phyloP scores from a whole-genome alignment of 37 sponge, comb jelly and placozoan species.

The Agelas oroides region DNA sequence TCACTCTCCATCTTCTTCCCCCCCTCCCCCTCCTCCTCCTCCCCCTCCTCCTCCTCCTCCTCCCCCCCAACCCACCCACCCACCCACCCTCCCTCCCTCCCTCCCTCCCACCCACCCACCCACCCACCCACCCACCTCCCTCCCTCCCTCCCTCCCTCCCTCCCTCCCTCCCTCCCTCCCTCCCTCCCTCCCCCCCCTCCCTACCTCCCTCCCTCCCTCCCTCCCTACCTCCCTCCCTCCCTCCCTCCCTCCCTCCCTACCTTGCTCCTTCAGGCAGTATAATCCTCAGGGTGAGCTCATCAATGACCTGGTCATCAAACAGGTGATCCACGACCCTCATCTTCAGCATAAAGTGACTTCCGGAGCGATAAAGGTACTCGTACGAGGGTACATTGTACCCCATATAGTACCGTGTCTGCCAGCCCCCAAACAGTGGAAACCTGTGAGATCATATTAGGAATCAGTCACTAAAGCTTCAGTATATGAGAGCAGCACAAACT shows the following conservation, averaged over 20 bases:
- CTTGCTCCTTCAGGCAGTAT: constrained; percentile 93
- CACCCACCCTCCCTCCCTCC: too few species aligned
- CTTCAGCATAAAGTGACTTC: constrained; percentile 76
- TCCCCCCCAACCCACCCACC: too few species aligned
- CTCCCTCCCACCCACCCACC: too few species aligned
- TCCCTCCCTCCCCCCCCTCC: background rate
- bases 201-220: background rate
- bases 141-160: too few species aligned
- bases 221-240: background rate
- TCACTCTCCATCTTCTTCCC: too few species aligned
- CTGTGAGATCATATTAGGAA: constrained; percentile 19
- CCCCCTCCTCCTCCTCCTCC: too few species aligned
- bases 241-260: constrained; percentile 47
- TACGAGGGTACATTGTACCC: constrained; percentile 96
- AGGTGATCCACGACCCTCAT: constrained; percentile 93
- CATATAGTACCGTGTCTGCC: constrained; percentile 94
- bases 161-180: too few species aligned
- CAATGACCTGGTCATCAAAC: constrained; percentile 87
- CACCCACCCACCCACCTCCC: too few species aligned
- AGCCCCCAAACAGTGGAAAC: constrained; percentile 98
- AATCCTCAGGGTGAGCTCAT: constrained; percentile 65
- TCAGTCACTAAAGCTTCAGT: background rate
- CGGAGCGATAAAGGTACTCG: constrained; percentile 85
- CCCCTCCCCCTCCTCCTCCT: too few species aligned
- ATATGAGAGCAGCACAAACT: background rate